phyloP scores from a whole-genome alignment of 2,797 vertebrate species.

The Chelon auratus region DNA sequence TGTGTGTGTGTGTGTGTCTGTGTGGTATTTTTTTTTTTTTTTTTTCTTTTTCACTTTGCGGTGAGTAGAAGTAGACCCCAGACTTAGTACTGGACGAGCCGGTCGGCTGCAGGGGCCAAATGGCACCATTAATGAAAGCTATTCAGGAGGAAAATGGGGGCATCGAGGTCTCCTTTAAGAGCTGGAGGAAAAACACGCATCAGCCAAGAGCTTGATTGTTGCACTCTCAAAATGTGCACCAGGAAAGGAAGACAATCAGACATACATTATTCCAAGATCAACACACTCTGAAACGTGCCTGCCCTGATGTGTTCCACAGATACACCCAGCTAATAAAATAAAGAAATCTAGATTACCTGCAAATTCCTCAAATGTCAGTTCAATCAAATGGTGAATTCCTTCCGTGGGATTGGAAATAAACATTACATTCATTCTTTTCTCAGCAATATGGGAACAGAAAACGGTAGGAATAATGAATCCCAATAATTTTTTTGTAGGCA shows the following conservation, averaged over 20 bases:
- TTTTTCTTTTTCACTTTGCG: constrained; percentile 39
- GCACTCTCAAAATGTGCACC: constrained; percentile 32
- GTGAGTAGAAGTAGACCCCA: constrained; percentile 61
- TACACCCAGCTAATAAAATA: constrained; percentile 6
- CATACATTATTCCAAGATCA: constrained; percentile 39
- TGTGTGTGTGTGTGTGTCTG: neutral
- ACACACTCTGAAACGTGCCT: constrained; percentile 21
- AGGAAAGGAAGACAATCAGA: constrained; percentile 27
- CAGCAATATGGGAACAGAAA: neutral
- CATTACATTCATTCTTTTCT: neutral
- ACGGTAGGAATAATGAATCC: neutral
- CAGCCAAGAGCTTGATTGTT: constrained; percentile 51
- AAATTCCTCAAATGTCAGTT: neutral
- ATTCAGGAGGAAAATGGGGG: constrained; percentile 49
- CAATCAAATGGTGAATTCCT: neutral
- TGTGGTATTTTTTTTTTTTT: neutral
- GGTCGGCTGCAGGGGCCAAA: constrained; percentile 63
- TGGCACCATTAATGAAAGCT: constrained; percentile 50
- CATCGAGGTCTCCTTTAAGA: constrained; percentile 52
- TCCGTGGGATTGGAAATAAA: neutral
- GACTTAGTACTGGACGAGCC: constrained; percentile 71
- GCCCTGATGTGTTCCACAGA: constrained; percentile 7
- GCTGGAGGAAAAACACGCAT: constrained; percentile 35
- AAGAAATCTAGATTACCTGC: neutral
- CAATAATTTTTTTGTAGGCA: neutral